Conservation (phyloP, 2,113 vertebrate genomes). For the Caranx ignobilis region DNA sequence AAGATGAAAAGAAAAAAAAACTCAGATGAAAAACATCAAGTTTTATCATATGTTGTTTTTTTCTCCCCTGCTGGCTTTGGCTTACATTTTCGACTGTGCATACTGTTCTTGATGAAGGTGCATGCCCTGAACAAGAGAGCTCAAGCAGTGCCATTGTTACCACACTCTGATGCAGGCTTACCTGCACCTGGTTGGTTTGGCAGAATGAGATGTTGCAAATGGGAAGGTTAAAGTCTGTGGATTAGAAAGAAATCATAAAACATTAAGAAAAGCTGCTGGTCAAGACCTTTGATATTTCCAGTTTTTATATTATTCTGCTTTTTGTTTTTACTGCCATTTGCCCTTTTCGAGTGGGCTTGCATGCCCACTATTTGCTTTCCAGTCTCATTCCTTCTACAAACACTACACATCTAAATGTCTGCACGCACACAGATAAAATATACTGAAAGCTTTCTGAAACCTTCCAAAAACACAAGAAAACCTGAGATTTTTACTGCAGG, state of each 20-base stretch:
- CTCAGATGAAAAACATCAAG: constrained; percentile 7
- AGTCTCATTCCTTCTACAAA: background rate
- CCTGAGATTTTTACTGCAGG: background rate
- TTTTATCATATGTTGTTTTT: constrained; percentile 5
- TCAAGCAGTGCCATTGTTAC: constrained; percentile 5
- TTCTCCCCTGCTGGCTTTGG: constrained; percentile 5
- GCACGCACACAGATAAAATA: background rate
- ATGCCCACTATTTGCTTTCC: constrained; percentile 5
- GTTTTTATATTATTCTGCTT: background rate
- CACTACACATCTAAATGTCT: background rate
- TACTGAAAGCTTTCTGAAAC: background rate
- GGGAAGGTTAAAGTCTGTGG: constrained; percentile 48
- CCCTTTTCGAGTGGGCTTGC: background rate
- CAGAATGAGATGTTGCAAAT: constrained; percentile 42
- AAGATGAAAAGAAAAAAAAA: constrained; percentile 11
- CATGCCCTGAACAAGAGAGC: constrained; percentile 6
- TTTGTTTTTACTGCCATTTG: background rate
- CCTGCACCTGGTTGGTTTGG: constrained; percentile 31
- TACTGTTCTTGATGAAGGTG: background rate
- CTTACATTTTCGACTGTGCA: constrained; percentile 19
- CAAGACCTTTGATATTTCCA: constrained; percentile 16
- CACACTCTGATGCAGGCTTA: constrained; percentile 33
- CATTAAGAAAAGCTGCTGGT: constrained; percentile 27
- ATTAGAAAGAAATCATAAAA: constrained; percentile 37
- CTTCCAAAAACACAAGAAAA: background rate